Conservation (phyloP, 1,140 invertebrate species). For the Diachasmimorpha longicaudata region DNA sequence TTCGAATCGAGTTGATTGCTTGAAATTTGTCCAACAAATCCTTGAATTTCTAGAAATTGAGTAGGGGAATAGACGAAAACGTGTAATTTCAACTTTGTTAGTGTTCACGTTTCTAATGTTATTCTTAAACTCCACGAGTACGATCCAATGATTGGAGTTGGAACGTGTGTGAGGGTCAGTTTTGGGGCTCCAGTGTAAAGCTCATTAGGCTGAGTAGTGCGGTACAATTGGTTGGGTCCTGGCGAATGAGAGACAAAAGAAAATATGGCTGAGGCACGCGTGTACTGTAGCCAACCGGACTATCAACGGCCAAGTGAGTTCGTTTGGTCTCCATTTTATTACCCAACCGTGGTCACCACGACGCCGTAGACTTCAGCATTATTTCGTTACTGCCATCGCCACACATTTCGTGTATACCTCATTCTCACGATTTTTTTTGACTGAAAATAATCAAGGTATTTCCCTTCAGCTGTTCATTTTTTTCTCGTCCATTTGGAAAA, state of each 20-base stretch:
- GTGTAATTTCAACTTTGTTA: background rate
- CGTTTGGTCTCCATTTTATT: slow-evolving; percentile 46
- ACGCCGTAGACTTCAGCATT: slow-evolving; percentile 47
- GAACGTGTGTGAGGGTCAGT: background rate
- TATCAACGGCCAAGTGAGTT: slow-evolving; percentile 52
- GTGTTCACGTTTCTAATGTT: background rate
- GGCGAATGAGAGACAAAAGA: background rate
- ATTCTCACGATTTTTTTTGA: too few relatives aligned
- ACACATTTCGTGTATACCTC: background rate
- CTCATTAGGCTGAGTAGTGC: slow-evolving; percentile 1
- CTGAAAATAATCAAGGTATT: too few relatives aligned
- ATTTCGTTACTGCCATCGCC: slow-evolving; percentile 38
- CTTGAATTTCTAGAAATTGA: background rate
- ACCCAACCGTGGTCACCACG: slow-evolving; percentile 16
- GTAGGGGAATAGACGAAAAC: background rate
- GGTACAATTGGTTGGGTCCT: background rate
- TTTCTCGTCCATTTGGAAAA: background rate
- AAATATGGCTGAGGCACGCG: slow-evolving; percentile 11
- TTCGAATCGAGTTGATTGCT: background rate
- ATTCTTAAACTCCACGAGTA: background rate
- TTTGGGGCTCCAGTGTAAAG: background rate
- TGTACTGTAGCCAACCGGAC: slow-evolving; percentile 40
- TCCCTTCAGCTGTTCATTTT: background rate
- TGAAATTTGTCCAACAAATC: background rate
- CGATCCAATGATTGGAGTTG: background rate